These are phyloP conservation scores for Psettodes erumei DNA, from an alignment of 2,113 vertebrate species.

Conservation along the genomic window DNA sequence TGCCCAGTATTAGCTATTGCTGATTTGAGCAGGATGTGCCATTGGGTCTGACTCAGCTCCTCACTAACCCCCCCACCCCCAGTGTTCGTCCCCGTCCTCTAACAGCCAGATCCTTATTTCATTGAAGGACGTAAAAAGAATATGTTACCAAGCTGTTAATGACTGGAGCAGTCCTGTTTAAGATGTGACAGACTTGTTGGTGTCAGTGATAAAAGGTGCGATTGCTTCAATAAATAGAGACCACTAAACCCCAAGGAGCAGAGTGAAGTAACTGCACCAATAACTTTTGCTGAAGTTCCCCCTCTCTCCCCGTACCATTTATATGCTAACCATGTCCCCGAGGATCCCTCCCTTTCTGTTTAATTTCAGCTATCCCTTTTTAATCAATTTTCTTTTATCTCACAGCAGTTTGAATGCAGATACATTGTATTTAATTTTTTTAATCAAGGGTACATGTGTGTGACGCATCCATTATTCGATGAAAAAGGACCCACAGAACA, in stretches of 20 bases:
- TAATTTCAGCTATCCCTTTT: constrained; percentile 74
- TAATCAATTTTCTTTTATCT: constrained; percentile 79
- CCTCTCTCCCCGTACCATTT: constrained; percentile 53
- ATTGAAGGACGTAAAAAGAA: constrained; percentile 52
- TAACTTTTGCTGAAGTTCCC: constrained; percentile 70
- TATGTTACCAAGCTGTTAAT: constrained; percentile 56
- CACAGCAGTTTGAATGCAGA: constrained; percentile 66
- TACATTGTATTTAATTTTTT: constrained; percentile 64
- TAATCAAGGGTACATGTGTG: constrained; percentile 61
- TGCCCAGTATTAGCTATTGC: constrained; percentile 50
- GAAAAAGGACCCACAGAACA: constrained; percentile 54
- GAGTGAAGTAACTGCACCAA: constrained; percentile 70
- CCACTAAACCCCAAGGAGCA: constrained; percentile 55
- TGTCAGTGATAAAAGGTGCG: constrained; percentile 64
- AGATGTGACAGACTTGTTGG: constrained; percentile 58
- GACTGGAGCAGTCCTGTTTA: constrained; percentile 47
- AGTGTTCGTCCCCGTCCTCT: constrained; percentile 33
- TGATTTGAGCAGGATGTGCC: constrained; percentile 36
- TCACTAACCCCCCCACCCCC: constrained; percentile 10
- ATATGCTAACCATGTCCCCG: constrained; percentile 67
- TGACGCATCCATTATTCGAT: constrained; percentile 71
- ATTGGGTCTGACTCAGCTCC: constrained; percentile 35
- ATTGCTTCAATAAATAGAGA: constrained; percentile 68
- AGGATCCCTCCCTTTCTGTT: constrained; percentile 60
- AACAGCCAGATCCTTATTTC: constrained; percentile 41